Evolutionary conservation across 2,888 invertebrate genomes (phyloP), one percentile per base, ranked within the genome.

Genomic region (Esperia sulphurella): DNA sequence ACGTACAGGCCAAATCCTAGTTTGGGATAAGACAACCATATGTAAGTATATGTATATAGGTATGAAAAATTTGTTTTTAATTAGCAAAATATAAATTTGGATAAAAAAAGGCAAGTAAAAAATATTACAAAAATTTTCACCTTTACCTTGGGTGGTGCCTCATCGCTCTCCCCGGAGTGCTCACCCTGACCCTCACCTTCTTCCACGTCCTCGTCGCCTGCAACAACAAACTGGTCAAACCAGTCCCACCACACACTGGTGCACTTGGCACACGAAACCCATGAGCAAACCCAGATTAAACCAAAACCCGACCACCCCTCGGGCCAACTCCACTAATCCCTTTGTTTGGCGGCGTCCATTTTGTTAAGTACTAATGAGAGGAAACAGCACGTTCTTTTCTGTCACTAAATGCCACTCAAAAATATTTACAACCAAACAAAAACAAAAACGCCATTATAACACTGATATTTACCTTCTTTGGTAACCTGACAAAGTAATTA

Each of bases 271-370:
- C 64, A 65, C 64, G 66, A 71, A 74, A 69, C 60, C 60, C 54
- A 64, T 61, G 59, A 63, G 63, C 66, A 71, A 59, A 62, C 58
- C 61, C 56, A 58, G 71, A 71, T 76, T 71, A 60, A 57, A 60
- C 61, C 30, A 38, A 33, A 66, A 75, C 68, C 69, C 70, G 68
- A 66, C 67, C 71, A 71, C 75, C 85, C 86, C 88, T 90, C 82
- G 13, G 37, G 84, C 81, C 81, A 84, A 83, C 84, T 83, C 90
- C 92, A 92, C 92, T 92, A 92, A 92, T 92, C 91, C 92, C 92
- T 93, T 93, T 93, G 92, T 93, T 93, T 92, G 92, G 92, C 91
- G 92, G 92, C 93, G 92, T 92, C 93, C 93, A 93, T 93, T 93
- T 93, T 93, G 93, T 93, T 92, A 92, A 92, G 93, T 92, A 86